Percentiles rank a stretch among this genome's conserved stretches.
Evolutionary conservation across 2,888 invertebrate species (phyloP).

Genomic region (Campoletis raptor): DNA sequence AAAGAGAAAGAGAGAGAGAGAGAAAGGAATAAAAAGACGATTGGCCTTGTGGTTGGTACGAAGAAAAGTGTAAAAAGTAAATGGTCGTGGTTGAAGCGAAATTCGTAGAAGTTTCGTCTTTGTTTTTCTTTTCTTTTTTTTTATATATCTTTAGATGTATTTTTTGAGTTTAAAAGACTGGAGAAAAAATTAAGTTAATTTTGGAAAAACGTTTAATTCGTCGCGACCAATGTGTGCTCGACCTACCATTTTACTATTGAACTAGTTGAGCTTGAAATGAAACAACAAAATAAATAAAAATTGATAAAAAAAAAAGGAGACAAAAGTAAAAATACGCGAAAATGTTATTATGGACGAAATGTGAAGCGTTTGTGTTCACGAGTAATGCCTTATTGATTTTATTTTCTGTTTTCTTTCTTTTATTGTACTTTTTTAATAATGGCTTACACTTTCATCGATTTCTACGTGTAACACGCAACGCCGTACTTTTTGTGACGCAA

Average conservation of each 20-base stretch:
- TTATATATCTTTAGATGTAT: not conserved
- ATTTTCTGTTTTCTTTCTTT: not conserved
- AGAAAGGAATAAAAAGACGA: slow-evolving; percentile 22
- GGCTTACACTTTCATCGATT: slow-evolving; percentile 71
- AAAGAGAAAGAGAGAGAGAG: not conserved
- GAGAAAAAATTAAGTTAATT: not conserved
- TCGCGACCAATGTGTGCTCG: slow-evolving; percentile 56
- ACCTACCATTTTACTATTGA: slow-evolving; percentile 48
- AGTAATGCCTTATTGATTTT: slow-evolving; percentile 56
- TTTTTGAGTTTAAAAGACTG: slow-evolving; percentile 24
- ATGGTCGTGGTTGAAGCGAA: slow-evolving; percentile 24
- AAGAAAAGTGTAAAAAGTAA: slow-evolving; percentile 41
- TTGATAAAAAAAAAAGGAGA: slow-evolving; percentile 31
- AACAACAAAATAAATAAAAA: slow-evolving; percentile 44
- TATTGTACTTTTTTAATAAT: slow-evolving; percentile 62
- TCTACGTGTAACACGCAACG: slow-evolving; percentile 69
- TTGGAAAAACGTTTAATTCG: slow-evolving; percentile 33
- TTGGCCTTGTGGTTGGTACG: slow-evolving; percentile 44
- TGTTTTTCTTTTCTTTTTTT: slow-evolving; percentile 16
- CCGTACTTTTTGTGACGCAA: slow-evolving; percentile 69
- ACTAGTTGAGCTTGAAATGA: slow-evolving; percentile 56
- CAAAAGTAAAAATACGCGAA: not conserved
- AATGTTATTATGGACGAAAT: slow-evolving; percentile 70
- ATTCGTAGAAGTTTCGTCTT: slow-evolving; percentile 9
- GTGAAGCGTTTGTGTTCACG: slow-evolving; percentile 78